phyloP scores from a whole-genome alignment of 2,888 invertebrate species.

The Chironomus riparius region DNA sequence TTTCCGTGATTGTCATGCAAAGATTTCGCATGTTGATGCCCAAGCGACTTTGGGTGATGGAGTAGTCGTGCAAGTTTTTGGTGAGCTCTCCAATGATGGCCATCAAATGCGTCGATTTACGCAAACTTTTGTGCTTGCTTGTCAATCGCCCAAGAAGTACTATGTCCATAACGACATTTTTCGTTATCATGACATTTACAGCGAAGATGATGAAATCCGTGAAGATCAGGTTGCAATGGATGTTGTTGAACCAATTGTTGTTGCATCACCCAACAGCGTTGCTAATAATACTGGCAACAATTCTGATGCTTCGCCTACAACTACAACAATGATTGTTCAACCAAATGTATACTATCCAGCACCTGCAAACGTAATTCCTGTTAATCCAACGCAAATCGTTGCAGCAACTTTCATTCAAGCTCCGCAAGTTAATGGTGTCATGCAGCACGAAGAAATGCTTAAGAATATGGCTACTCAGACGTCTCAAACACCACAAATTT shows the following conservation, averaged over 20 bases:
- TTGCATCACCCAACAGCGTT: no score
- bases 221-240: conserved; percentile 36
- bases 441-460: conserved; percentile 41
- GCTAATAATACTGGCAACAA: conserved; percentile 31
- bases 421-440: conserved; percentile 36
- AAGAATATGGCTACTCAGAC: conserved; percentile 33
- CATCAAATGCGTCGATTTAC: conserved; percentile 96
- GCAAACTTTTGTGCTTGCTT: conserved; percentile 93
- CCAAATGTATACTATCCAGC: conserved; percentile 37
- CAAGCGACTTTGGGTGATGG: conserved; percentile 89
- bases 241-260: no score
- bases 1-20: conserved; percentile 94
- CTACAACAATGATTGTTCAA: conserved; percentile 28
- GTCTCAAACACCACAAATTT: conserved; percentile 29
- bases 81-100: conserved; percentile 92
- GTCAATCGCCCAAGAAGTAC: conserved; percentile 94
- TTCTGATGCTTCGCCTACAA: conserved; percentile 32
- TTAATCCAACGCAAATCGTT: conserved; percentile 31
- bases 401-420: conserved; percentile 26
- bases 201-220: conserved; percentile 48
- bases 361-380: conserved; percentile 29
- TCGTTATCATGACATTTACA: conserved; percentile 80
- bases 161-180: conserved; percentile 99
- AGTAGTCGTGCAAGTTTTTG: conserved; percentile 95
- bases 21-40: conserved; percentile 94